Percentiles rank a stretch among this genome's conserved stretches.
phyloP scores from a whole-genome alignment of 2,888 invertebrate genomes.

The Lasioglossum marginatum region DNA sequence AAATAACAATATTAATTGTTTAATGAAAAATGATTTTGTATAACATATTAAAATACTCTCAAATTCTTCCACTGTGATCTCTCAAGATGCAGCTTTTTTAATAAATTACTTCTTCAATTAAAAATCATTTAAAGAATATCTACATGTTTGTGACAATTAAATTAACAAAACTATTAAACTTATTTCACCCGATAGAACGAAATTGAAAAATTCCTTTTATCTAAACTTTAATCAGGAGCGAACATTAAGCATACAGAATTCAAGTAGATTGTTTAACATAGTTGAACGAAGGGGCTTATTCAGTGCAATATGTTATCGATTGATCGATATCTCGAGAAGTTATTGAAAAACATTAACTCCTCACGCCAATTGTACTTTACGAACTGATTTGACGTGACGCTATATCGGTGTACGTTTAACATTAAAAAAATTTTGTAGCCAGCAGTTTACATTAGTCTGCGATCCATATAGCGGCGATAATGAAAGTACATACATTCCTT shows the following conservation, averaged over 20 bases:
- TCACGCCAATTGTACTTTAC: background rate
- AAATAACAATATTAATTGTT: background rate
- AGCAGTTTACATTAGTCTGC: background rate
- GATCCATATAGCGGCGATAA: constrained; percentile 2
- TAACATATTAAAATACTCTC: too few relatives aligned
- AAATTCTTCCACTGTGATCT: too few relatives aligned
- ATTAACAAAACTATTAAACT: background rate
- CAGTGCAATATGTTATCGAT: background rate
- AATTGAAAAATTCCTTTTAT: background rate
- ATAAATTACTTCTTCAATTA: too few relatives aligned
- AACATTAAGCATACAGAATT: background rate
- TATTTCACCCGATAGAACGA: background rate
- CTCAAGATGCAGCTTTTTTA: too few relatives aligned
- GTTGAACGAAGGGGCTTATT: background rate
- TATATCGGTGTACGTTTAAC: background rate
- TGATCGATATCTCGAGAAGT: background rate
- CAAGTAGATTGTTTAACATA: background rate
- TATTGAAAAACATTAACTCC: background rate
- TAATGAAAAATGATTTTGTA: background rate
- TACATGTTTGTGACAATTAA: too few relatives aligned
- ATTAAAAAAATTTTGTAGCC: background rate
- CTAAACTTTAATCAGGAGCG: background rate
- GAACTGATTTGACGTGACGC: background rate
- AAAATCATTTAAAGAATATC: too few relatives aligned
- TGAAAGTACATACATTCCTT: constrained; percentile 7